Conservation (phyloP, 2,888 invertebrate species). For the Notocelia uddmanniana region DNA sequence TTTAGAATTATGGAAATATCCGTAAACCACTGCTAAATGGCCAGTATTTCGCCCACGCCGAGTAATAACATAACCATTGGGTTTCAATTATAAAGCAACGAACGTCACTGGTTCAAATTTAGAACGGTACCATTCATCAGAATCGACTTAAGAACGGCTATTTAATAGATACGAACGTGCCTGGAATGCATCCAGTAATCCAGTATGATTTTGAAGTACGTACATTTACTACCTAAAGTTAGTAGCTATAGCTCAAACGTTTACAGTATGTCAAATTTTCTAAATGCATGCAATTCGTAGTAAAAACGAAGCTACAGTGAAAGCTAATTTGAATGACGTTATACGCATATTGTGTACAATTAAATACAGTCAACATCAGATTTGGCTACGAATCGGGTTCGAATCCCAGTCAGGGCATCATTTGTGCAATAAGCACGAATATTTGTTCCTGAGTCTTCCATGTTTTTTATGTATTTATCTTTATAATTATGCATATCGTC, state of each 20-base stretch:
- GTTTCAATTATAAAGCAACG: constrained; percentile 54
- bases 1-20: constrained; percentile 37
- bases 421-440: no score
- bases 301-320: neutral
- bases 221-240: neutral
- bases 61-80: constrained; percentile 49
- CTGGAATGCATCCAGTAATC: constrained; percentile 50
- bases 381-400: no score
- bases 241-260: constrained; percentile 29
- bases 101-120: constrained; percentile 69
- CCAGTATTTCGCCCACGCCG: constrained; percentile 28
- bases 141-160: constrained; percentile 57
- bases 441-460: no score
- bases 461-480: no score
- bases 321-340: neutral
- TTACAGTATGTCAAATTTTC: constrained; percentile 28
- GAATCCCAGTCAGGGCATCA: no score
- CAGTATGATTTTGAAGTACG: constrained; percentile 24
- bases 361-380: no score
- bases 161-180: constrained; percentile 54
- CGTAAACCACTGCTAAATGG: constrained; percentile 35
- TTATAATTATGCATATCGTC: no score
- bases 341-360: neutral
- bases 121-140: constrained; percentile 61
- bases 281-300: neutral